Evolutionary conservation across 2,888 invertebrate species (phyloP), one percentile per base, ranked within the genome.

Genomic region (Asteroscopus sphinx): DNA sequence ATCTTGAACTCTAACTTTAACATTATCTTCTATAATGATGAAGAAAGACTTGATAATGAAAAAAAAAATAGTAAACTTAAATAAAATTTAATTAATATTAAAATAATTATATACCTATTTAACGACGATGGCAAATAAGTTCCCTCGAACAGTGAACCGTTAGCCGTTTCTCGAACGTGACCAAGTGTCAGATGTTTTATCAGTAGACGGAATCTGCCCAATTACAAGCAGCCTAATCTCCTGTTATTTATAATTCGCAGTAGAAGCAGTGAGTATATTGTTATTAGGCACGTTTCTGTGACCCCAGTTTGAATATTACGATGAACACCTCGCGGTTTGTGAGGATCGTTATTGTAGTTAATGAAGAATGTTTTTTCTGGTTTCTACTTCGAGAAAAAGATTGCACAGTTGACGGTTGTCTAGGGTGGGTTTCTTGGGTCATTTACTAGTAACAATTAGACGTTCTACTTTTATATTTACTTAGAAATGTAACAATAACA

Each of bases 151-250:
- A 56, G 56, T 69, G 57, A 70, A 60, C 64, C 53, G 67, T 49
- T 73, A 57, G 68, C 66, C 74, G 61, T 77, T 77, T 73, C 60
- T 68, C 39, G 66, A 58, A 76, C 77, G 76, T 76, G 76, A 72
- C 77, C 66, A 53, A 77, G 72, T 77, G 69, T 66, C 66, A 61
- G 72, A 72, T 69, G 66, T 68, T 46, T 64, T 74, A 76, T 76
- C 76, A 33, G 51, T 45, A 64, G 54, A 54, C 60, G 21, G 51
- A 62, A 77, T 77, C 77, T 74, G 68, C 64, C 77, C 75, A 76
- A 76, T 76, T 72, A 77, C 69, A 76, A 58, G 72, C 69, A 58
- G 60, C 52, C 63, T 68, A 76, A 76, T 77, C 72, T 71, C 60
- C 53, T 64, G 71, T 65, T 77, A 76, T 76, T 76, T 76, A 74